Evolutionary conservation across 2,797 vertebrate genomes (phyloP).

Genomic region (Chiroxiphia lanceolata): DNA sequence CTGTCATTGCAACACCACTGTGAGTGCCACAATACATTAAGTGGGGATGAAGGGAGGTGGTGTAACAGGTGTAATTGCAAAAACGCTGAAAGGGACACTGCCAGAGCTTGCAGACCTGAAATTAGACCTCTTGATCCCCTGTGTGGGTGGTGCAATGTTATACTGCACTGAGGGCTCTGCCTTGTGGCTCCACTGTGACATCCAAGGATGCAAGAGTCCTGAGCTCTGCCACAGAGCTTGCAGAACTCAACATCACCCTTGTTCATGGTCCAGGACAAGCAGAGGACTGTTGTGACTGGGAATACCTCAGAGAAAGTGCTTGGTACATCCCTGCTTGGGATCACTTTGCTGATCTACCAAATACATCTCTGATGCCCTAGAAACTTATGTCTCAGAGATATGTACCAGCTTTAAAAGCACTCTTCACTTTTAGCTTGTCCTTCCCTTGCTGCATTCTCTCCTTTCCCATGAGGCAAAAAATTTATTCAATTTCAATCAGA

Average conservation of each 20-base stretch:
- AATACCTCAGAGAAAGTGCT: neutral
- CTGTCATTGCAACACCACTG: neutral
- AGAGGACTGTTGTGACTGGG: neutral
- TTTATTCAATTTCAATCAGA: neutral
- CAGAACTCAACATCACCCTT: neutral
- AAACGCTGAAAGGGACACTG: neutral
- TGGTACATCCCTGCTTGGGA: accelerated
- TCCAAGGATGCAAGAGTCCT: neutral
- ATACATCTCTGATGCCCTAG: neutral
- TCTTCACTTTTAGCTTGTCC: neutral
- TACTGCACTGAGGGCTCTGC: neutral
- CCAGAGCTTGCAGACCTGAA: neutral
- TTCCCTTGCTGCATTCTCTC: neutral
- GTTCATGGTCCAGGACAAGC: neutral
- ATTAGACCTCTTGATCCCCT: neutral
- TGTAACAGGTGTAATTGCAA: neutral
- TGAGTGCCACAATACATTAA: neutral
- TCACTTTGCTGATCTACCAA: neutral
- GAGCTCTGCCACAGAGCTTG: neutral
- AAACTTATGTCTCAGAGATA: neutral
- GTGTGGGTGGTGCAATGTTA: neutral
- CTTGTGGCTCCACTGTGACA: neutral
- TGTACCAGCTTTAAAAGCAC: neutral
- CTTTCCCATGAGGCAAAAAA: neutral
- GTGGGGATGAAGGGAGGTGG: neutral